A percentile compares a stretch with the other conserved stretches of the same genome.
Evolutionary conservation across 2,113 vertebrate genomes (phyloP).

Genomic region (Esox niger): DNA sequence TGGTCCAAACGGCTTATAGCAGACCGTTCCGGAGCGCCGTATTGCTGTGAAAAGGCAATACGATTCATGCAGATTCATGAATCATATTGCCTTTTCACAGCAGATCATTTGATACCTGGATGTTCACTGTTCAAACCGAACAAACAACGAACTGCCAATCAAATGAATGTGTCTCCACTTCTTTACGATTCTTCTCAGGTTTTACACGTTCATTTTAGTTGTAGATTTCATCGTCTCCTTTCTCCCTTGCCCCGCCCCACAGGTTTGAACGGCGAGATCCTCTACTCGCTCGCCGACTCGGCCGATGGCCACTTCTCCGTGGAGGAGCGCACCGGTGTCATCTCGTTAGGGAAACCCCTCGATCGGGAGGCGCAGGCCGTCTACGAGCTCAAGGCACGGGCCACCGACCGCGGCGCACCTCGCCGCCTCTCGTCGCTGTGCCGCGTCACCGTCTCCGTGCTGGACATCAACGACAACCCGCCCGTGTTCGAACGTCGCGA

Average conservation of each 20-base stretch:
- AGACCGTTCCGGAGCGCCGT: neutral
- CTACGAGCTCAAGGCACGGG: slow-evolving; percentile 80
- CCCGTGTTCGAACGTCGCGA: slow-evolving; percentile 94
- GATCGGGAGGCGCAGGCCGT: slow-evolving; percentile 85
- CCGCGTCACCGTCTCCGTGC: slow-evolving; percentile 81
- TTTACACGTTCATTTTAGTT: neutral
- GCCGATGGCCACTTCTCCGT: slow-evolving; percentile 91
- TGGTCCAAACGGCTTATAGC: neutral
- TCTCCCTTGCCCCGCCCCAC: slow-evolving; percentile 6
- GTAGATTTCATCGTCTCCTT: neutral
- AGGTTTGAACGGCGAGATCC: slow-evolving; percentile 85
- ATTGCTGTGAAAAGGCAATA: too few species aligned
- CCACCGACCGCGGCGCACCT: slow-evolving; percentile 84
- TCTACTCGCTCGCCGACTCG: slow-evolving; percentile 82
- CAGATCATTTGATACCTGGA: too few species aligned
- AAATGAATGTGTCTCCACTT: too few species aligned
- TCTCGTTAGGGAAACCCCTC: slow-evolving; percentile 82
- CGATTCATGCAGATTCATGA: too few species aligned
- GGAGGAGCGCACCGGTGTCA: slow-evolving; percentile 83
- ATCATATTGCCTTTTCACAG: too few species aligned
- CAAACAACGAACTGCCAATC: too few species aligned
- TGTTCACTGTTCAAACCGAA: too few species aligned
- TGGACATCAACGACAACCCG: slow-evolving; percentile 98
- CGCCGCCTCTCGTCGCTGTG: slow-evolving; percentile 76
- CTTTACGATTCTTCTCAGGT: too few species aligned